Percentiles rank a stretch among this genome's conserved stretches.
Conservation (phyloP, 2,113 vertebrate genomes). For the Myrmecobius fasciatus region DNA sequence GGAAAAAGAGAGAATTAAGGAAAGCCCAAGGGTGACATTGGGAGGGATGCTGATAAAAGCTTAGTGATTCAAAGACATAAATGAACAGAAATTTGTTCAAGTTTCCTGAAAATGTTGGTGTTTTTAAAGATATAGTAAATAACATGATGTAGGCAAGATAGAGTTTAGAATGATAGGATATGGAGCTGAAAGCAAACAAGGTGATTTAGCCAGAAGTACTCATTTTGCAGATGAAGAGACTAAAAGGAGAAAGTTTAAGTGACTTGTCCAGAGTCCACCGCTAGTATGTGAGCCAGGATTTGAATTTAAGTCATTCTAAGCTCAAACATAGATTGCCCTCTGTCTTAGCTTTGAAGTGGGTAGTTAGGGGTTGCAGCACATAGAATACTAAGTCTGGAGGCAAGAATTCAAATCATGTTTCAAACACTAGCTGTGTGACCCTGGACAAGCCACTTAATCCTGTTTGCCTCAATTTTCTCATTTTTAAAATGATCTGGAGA, state of each 20-base stretch:
- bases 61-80: constrained; percentile 15
- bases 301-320: not conserved
- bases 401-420: too few species aligned
- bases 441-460: too few species aligned
- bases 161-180: not conserved
- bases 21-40: not conserved
- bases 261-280: not conserved
- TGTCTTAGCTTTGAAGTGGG: not conserved
- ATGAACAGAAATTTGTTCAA: not conserved
- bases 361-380: too few species aligned
- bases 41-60: not conserved
- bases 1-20: constrained; percentile 4
- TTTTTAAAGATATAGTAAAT: not conserved
- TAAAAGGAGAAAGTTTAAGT: not conserved
- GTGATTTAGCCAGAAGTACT: not conserved
- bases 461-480: too few species aligned
- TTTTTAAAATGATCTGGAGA: too few species aligned
- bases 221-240: not conserved
- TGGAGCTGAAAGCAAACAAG: not conserved
- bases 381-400: too few species aligned
- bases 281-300: not conserved
- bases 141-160: not conserved
- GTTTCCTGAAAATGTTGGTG: not conserved
- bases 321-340: not conserved
- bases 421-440: too few species aligned